Percentiles rank a stretch among this genome's conserved stretches.
phyloP scores from a whole-genome alignment of 2,113 vertebrate genomes.

The Hylia prasina region DNA sequence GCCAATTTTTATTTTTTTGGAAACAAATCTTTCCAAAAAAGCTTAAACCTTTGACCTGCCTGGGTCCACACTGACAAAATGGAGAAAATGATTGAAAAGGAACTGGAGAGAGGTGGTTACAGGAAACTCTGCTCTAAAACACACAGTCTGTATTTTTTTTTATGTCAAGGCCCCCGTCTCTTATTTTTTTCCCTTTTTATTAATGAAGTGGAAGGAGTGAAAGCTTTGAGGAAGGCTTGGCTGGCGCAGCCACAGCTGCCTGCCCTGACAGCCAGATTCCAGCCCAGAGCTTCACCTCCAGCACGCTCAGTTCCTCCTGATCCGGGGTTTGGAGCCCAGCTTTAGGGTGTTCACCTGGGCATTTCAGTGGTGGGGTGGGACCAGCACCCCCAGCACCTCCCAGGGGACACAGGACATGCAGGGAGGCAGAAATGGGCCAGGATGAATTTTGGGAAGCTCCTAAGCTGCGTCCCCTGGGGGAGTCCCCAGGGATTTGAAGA shows the following conservation, averaged over 20 bases:
- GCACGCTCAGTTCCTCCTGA: background rate
- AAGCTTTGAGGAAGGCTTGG: background rate
- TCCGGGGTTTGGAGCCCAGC: background rate
- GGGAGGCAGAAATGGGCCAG: background rate
- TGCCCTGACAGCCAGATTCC: background rate
- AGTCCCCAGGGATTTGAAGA: background rate
- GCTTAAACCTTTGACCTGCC: slow-evolving; percentile 22
- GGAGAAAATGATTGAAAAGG: slow-evolving; percentile 45
- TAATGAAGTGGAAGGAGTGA: slow-evolving; percentile 22
- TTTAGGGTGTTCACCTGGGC: background rate
- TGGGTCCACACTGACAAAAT: slow-evolving; percentile 6
- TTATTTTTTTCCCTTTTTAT: background rate
- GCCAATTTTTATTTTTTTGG: slow-evolving; percentile 9
- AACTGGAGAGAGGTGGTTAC: background rate
- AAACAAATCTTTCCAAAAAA: slow-evolving; percentile 29
- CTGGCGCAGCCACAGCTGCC: background rate
- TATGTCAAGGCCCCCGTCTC: background rate
- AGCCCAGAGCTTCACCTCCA: background rate
- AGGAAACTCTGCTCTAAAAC: background rate
- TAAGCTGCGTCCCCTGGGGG: background rate
- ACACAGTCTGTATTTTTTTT: slow-evolving; percentile 7
- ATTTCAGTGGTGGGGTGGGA: background rate
- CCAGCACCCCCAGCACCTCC: background rate
- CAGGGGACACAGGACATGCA: rapidly evolving
- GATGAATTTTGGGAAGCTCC: background rate